Conservation (phyloP, 30 jellyfish, hydroid and myxozoan genomes). For the Cassiopea andromeda region DNA sequence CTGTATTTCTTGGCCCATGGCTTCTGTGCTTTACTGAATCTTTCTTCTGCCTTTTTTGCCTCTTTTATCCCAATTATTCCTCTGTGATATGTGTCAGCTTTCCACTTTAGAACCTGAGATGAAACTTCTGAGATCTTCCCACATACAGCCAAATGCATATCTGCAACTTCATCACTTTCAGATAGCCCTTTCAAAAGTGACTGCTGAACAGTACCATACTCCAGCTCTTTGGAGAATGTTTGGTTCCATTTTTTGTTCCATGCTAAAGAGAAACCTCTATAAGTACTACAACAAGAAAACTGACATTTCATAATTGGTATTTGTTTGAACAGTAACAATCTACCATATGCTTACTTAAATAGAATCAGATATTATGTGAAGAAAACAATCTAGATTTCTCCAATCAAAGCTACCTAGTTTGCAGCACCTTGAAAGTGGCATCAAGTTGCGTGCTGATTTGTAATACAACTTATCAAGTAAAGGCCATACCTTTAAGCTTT, state of each 20-base stretch:
- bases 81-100: slow-evolving; percentile 61
- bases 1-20: slow-evolving; percentile 87
- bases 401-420: too few relatives aligned
- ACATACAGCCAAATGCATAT: slow-evolving; percentile 67
- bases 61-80: slow-evolving; percentile 80
- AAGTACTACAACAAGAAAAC: too few relatives aligned
- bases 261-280: slow-evolving; percentile 18
- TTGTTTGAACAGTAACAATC: too few relatives aligned
- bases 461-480: too few relatives aligned
- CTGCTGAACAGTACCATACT: slow-evolving; percentile 66
- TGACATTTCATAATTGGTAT: too few relatives aligned
- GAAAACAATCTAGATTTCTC: too few relatives aligned
- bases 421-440: too few relatives aligned
- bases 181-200: slow-evolving; percentile 56
- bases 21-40: slow-evolving; percentile 83
- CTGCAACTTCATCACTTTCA: slow-evolving; percentile 82
- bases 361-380: too few relatives aligned
- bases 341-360: too few relatives aligned
- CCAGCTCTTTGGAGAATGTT: slow-evolving; percentile 68
- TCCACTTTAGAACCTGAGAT: slow-evolving; percentile 56
- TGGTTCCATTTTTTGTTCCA: slow-evolving; percentile 89
- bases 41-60: slow-evolving; percentile 86
- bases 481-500: slow-evolving; percentile 79
- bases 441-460: too few relatives aligned
- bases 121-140: slow-evolving; percentile 67